phyloP scores from a whole-genome alignment of 2,797 vertebrate species.

The Rhinoraja longicauda region DNA sequence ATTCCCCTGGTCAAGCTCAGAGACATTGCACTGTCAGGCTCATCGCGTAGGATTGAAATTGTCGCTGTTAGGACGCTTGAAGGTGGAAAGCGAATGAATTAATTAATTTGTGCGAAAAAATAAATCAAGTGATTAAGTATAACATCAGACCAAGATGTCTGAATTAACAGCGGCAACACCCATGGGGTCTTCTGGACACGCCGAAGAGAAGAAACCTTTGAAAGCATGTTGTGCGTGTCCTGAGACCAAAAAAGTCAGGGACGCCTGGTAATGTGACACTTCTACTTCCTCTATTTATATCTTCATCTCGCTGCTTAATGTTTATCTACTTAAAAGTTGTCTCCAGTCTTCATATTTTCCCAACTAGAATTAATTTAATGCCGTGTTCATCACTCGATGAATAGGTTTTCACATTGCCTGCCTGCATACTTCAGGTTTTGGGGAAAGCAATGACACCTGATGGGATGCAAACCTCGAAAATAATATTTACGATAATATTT shows the following conservation, averaged over 20 bases:
- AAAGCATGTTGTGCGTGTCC: slow-evolving; percentile 91
- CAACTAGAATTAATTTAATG: not conserved
- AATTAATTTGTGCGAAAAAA: not conserved
- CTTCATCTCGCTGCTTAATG: too few species aligned
- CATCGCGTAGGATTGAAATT: not conserved
- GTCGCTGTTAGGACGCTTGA: not conserved
- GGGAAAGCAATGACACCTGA: not conserved
- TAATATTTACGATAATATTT: too few species aligned
- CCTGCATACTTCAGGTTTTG: not conserved
- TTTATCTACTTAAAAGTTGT: not conserved
- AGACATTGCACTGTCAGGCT: not conserved
- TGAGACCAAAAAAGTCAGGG: slow-evolving; percentile 85
- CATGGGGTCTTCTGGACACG: slow-evolving; percentile 46
- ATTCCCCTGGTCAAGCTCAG: not conserved
- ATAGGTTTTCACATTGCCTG: not conserved
- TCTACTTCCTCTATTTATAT: slow-evolving; percentile 7
- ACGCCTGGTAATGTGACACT: slow-evolving; percentile 70
- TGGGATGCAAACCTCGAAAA: not conserved
- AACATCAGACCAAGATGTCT: slow-evolving; percentile 59
- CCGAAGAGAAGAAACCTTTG: slow-evolving; percentile 75
- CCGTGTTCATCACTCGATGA: not conserved
- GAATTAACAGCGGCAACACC: slow-evolving; percentile 61
- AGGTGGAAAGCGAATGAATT: not conserved
- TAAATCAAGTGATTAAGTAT: not conserved
- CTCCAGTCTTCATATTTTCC: not conserved